phyloP scores from a whole-genome alignment of 2,113 vertebrate species.

The Caranx ignobilis region DNA sequence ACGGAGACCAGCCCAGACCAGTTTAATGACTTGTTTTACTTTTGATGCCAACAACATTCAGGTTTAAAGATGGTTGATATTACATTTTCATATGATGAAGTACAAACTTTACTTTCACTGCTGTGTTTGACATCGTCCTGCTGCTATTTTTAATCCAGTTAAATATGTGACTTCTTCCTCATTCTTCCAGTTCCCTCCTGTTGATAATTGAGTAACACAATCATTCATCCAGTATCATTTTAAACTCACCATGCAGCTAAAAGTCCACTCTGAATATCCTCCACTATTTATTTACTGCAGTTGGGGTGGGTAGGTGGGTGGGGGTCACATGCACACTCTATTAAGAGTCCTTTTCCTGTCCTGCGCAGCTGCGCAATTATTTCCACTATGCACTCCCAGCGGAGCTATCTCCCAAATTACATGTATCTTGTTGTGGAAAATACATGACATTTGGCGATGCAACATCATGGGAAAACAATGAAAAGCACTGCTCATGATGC shows the following conservation, averaged over 20 bases:
- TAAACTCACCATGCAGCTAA: background rate
- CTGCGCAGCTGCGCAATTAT: slow-evolving; percentile 76
- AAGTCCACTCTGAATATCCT: slow-evolving; percentile 32
- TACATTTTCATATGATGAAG: too few species aligned
- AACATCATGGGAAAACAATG: slow-evolving; percentile 67
- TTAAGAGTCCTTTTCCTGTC: slow-evolving; percentile 61
- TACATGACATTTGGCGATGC: slow-evolving; percentile 69
- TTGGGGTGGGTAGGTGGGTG: background rate
- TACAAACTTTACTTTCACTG: too few species aligned
- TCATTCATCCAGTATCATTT: background rate
- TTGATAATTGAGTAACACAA: background rate
- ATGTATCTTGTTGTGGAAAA: slow-evolving; percentile 73
- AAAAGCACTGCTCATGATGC: slow-evolving; percentile 38
- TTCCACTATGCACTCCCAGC: slow-evolving; percentile 66
- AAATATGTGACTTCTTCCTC: too few species aligned
- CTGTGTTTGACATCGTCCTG: too few species aligned
- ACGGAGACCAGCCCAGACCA: too few species aligned
- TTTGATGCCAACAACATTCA: too few species aligned
- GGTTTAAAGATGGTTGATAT: too few species aligned
- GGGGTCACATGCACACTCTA: slow-evolving; percentile 47
- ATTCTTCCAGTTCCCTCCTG: background rate
- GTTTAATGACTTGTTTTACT: too few species aligned
- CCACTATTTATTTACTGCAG: slow-evolving; percentile 49
- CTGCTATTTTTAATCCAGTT: too few species aligned
- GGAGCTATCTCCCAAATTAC: slow-evolving; percentile 69